These are phyloP conservation scores for Scomberomorus guttatus DNA, from an alignment of 2,797 vertebrate species.

Conservation along the genomic window DNA sequence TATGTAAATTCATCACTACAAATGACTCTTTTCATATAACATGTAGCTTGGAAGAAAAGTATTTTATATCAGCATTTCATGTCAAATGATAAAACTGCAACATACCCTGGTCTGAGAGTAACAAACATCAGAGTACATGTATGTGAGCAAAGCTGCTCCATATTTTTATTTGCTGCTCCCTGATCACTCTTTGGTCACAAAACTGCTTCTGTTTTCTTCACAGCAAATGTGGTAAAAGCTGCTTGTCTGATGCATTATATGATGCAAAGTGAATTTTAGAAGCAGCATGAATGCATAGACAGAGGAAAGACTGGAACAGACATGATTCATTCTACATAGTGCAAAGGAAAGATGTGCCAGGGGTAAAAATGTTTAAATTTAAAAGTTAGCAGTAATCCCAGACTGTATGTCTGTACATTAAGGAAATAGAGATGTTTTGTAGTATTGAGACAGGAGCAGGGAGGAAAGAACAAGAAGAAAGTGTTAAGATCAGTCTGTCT, in stretches of 20 bases:
- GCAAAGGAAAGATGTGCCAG: no score
- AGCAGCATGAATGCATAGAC: background rate
- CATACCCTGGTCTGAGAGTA: background rate
- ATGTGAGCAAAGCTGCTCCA: constrained; percentile 18
- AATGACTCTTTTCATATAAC: no score
- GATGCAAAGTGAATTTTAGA: constrained; percentile 3
- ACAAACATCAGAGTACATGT: background rate
- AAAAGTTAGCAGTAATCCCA: no score
- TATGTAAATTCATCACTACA: no score
- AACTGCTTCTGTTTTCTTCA: constrained; percentile 1
- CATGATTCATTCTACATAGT: background rate
- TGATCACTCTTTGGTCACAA: background rate
- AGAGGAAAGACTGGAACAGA: constrained; percentile 5
- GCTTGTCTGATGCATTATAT: constrained; percentile 32
- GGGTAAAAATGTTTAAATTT: no score
- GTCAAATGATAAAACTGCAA: background rate
- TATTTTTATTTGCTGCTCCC: constrained; percentile 23
- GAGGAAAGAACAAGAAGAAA: background rate
- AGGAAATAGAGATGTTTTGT: no score
- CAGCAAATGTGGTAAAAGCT: constrained; percentile 31
- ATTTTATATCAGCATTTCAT: background rate
- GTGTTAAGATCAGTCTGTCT: background rate
- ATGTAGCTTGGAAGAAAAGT: no score
- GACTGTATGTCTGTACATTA: no score
- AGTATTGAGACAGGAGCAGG: no score